A percentile compares a stretch with the other conserved stretches of the same genome.
Conservation (phyloP, 2,888 invertebrate genomes). For the Phorcus lineatus region DNA sequence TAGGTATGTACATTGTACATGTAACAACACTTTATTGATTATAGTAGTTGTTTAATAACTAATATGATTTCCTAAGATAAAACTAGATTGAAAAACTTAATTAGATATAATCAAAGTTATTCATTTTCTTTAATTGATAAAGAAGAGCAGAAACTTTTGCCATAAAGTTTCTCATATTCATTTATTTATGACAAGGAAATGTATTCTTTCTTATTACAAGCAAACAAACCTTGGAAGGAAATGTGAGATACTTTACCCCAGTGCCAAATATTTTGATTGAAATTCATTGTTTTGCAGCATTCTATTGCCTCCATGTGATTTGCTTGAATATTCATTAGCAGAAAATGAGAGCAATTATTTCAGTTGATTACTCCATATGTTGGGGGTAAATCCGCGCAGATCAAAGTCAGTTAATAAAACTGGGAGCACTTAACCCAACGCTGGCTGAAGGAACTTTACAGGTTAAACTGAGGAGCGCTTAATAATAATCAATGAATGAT, state of each 20-base stretch:
- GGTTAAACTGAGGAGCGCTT: slow-evolving; percentile 24
- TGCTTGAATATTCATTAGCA: slow-evolving; percentile 20
- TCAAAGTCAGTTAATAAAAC: slow-evolving; percentile 22
- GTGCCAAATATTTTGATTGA: slow-evolving; percentile 15
- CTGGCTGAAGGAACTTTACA: slow-evolving; percentile 1
- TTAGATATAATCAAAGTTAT: too few relatives aligned
- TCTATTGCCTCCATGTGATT: neutral
- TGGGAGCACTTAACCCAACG: slow-evolving; percentile 24
- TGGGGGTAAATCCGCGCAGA: neutral
- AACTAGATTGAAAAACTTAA: too few relatives aligned
- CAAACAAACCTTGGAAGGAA: too few relatives aligned
- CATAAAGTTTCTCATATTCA: too few relatives aligned
- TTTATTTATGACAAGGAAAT: too few relatives aligned
- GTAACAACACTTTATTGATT: too few relatives aligned
- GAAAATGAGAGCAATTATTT: slow-evolving; percentile 26
- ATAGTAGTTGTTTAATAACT: too few relatives aligned
- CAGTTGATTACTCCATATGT: slow-evolving; percentile 15
- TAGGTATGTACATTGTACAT: too few relatives aligned
- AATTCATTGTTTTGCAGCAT: slow-evolving; percentile 20
- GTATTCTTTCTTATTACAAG: too few relatives aligned
- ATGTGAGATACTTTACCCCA: neutral
- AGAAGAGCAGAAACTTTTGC: too few relatives aligned
- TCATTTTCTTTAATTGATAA: too few relatives aligned
- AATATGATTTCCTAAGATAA: too few relatives aligned
- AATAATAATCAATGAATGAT: slow-evolving; percentile 31